Conservation (phyloP, 2,888 invertebrate genomes). For the Bursaphelenchus okinawaensis region DNA sequence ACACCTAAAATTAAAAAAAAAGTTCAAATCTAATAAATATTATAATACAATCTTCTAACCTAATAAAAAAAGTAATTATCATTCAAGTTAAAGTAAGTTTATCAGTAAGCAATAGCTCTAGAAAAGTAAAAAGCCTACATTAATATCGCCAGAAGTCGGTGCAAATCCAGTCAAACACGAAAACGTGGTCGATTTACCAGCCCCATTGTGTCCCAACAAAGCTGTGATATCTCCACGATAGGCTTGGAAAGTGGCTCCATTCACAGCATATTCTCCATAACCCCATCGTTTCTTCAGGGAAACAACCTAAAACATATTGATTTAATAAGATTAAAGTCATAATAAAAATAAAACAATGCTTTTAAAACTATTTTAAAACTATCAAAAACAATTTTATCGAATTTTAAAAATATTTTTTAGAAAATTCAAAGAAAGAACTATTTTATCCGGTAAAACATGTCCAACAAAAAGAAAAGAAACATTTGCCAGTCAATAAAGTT, state of each 20-base stretch:
- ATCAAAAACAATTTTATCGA: too few species aligned
- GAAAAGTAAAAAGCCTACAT: neutral
- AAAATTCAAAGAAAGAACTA: too few species aligned
- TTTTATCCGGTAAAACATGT: too few species aligned
- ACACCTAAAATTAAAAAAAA: constrained; percentile 62
- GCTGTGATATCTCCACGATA: constrained; percentile 30
- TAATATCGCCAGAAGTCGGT: constrained; percentile 28
- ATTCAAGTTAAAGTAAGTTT: neutral
- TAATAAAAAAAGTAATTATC: too few species aligned
- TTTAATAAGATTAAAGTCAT: constrained; percentile 23
- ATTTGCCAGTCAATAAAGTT: too few species aligned
- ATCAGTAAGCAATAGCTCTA: neutral
- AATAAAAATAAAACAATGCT: neutral
- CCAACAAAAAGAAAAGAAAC: too few species aligned
- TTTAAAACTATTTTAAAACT: neutral
- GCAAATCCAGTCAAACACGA: constrained; percentile 16
- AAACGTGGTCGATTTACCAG: constrained; percentile 32
- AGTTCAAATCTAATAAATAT: too few species aligned
- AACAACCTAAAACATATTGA: constrained; percentile 12
- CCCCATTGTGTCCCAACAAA: constrained; percentile 36
- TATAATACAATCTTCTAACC: too few species aligned
- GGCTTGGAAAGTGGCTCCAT: constrained; percentile 36
- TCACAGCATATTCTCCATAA: constrained; percentile 39
- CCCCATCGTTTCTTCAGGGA: constrained; percentile 34
- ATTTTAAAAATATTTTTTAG: too few species aligned